Evolutionary conservation across 1,140 invertebrate genomes (phyloP).

Genomic region (Scylla paramamosain): DNA sequence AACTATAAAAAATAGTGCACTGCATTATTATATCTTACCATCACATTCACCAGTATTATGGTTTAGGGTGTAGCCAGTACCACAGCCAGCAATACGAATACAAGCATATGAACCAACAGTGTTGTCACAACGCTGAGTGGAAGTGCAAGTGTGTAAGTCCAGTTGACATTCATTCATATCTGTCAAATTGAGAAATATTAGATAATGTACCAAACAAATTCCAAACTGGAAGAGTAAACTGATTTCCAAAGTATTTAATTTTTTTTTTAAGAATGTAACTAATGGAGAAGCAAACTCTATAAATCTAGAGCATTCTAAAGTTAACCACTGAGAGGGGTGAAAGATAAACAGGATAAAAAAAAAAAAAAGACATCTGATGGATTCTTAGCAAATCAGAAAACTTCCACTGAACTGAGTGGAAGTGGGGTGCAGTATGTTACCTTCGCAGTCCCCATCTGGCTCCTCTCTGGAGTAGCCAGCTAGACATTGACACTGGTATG

Average conservation of each 20-base stretch:
- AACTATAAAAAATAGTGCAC: not conserved
- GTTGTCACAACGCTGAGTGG: conserved; percentile 92
- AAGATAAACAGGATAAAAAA: too few species aligned
- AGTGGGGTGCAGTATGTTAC: conserved; percentile 76
- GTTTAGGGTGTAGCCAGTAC: conserved; percentile 97
- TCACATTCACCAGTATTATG: conserved; percentile 92
- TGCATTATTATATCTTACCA: conserved; percentile 83
- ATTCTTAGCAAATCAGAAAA: too few species aligned
- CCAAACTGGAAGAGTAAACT: too few species aligned
- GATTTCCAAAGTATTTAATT: too few species aligned
- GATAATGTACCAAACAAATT: not conserved
- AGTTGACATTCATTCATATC: conserved; percentile 86
- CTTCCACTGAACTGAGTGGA: too few species aligned
- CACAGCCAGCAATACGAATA: conserved; percentile 91
- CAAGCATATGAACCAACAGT: conserved; percentile 93
- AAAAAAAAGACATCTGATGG: too few species aligned
- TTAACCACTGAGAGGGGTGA: too few species aligned
- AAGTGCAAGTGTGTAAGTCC: conserved; percentile 83
- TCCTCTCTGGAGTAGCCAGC: conserved; percentile 82
- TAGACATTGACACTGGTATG: conserved; percentile 87
- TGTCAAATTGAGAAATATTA: conserved; percentile 77
- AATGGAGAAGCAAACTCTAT: too few species aligned
- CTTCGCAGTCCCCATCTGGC: conserved; percentile 83
- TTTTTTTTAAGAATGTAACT: too few species aligned
- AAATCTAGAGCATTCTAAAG: too few species aligned